Evolutionary conservation across 2,888 invertebrate species (phyloP), one percentile per base, ranked within the genome.

Genomic region (Ariolimax columbianus): DNA sequence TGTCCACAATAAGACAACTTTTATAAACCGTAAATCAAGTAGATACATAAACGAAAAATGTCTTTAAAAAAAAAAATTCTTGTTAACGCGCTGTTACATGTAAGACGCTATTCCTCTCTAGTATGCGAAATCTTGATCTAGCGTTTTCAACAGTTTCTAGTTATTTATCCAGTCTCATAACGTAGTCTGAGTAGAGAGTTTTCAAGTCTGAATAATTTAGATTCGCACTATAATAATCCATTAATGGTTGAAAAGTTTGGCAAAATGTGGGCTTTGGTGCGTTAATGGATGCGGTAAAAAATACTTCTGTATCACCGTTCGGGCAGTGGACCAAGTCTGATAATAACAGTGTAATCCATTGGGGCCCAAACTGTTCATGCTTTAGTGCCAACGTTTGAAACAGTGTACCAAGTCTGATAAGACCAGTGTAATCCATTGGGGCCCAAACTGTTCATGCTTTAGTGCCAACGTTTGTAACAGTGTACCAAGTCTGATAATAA

Each of bases 191-290:
- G 79, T 47, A 30, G 19, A 30, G 68, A 33, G 66, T 79, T 79
- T 79, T 43, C 79, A 4, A 40, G n/a, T 33, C 66, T 79, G 79
- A 79, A 79, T 79, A 79, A 79, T 79, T 79, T 33, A 79, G 66
- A 40, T 14, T 68, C 79, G 2, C 43, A 3, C 68, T 47, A 33
- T 11, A 66, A 79, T 59, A 77, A 59, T 59, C 77, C 79, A 79
- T 79, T 68, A 68, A 43, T 66, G 40, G n/a, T 43, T 79, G 66
- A 59, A 77, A 1, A 66, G 79, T 23, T 43, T 66, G 47, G 47
- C 43, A 68, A 43, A 66, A 68, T 1, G 47, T 43, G 47, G 38
- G 79, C 47, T 63, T 40, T 30, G 33, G 66, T 2, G 43, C 33
- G 30, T 43, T 79, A 79, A 79, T 68, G 79, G 66, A 68, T 38